Conservation (phyloP, 2,797 vertebrate genomes). For the Calcarius lapponicus region DNA sequence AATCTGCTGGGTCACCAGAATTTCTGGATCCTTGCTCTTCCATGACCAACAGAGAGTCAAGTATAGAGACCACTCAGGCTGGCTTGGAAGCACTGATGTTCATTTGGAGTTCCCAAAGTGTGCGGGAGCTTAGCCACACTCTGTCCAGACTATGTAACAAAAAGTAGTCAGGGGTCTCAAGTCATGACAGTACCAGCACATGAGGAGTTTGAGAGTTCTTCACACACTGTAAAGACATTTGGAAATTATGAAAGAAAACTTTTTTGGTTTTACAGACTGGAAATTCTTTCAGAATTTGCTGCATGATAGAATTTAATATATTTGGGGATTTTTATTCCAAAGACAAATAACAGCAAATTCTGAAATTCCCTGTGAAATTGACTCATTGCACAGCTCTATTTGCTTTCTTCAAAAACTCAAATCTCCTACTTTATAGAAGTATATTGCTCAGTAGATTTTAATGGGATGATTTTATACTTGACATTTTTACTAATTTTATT, state of each 20-base stretch:
- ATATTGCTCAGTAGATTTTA: not conserved
- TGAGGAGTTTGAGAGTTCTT: not conserved
- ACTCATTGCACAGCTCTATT: not conserved
- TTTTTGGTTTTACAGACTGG: not conserved
- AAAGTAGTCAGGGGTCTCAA: not conserved
- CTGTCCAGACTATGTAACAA: not conserved
- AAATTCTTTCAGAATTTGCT: not conserved
- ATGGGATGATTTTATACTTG: not conserved
- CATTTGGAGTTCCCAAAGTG: not conserved
- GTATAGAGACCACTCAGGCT: not conserved
- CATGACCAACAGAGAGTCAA: not conserved
- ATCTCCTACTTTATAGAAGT: not conserved
- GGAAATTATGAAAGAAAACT: not conserved
- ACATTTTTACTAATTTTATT: not conserved
- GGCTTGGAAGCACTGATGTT: not conserved
- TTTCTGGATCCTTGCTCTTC: not conserved
- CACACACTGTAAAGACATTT: not conserved
- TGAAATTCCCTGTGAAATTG: not conserved
- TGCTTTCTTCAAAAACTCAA: not conserved
- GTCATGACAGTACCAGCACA: not conserved
- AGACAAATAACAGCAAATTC: not conserved
- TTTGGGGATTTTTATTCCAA: not conserved
- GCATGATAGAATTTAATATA: not conserved
- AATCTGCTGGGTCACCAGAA: not conserved
- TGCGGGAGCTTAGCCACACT: not conserved